Evolutionary conservation across 1,140 invertebrate species (phyloP), one percentile per base, ranked within the genome.

Genomic region (Carposina sasakii): DNA sequence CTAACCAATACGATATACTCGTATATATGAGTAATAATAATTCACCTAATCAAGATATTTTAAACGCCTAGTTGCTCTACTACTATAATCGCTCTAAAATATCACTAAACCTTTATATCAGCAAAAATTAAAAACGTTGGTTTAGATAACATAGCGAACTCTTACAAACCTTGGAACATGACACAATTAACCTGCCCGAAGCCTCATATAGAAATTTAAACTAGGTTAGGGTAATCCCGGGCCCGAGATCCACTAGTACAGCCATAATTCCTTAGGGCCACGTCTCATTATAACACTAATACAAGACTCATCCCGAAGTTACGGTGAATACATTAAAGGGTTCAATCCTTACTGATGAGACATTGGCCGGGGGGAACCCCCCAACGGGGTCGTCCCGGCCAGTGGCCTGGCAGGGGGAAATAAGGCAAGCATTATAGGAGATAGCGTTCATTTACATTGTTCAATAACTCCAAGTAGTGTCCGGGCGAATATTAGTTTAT

Each of bases 231-330:
- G 64, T 75, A 78, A 78, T 74, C 67, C 69, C 60, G 50, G 47
- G 60, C 73, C 52, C 45, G 69, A 63, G 69, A 60, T 65, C 67
- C 70, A 66, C 73, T 75, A 81, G 75, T 79, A 81, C 76, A 69
- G 60, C 75, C 75, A 79, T 81, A 83, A 81, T 79, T 83, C 79
- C 79, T 83, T 66, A 77, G 79, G 79, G 76, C 74, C 76, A 65
- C 73, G 76, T 78, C 79, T 83, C 79, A 83, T 83, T 83, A 83
- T 83, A 81, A 79, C 76, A 81, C 76, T 83, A 83, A 83, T 83
- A 83, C 79, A 81, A 83, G 79, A 75, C 76, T 83, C 79, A 78
- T 81, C 76, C 78, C 75, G 67, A 82, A 83, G 76, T 83, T 83
- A 75, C 79, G 68, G 74, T 76, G 79, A 83, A 83, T 83, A 83